Evolutionary conservation across 2,888 invertebrate species (phyloP), one percentile per base, ranked within the genome.

Genomic region (Brenthis hecate): DNA sequence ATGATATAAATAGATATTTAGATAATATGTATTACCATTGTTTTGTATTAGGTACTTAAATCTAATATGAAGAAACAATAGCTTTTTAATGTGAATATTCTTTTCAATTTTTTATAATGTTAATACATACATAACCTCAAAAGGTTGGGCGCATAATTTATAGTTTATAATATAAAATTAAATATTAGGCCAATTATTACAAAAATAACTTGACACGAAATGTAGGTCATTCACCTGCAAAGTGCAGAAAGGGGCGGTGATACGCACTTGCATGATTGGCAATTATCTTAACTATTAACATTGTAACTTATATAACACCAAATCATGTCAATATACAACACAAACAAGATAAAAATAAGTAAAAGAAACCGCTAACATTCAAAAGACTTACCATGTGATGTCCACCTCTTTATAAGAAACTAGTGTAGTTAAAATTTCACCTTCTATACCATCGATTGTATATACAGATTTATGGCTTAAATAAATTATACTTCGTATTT

Each of bases 291-390:
- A 87, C 69, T 74, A 87, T 77, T 78, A 86, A 72, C 86, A 87
- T 89, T 76, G 73, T 85, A 72, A 75, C 81, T 87, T 89, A 89
- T 77, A 85, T 87, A 89, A 88, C 80, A 78, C 74, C 69, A 76
- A 77, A 77, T 75, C 76, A 78, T 81, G 81, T 78, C 83, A 85
- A 79, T 77, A 81, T 75, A 78, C 75, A 82, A 82, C 80, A 83
- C 77, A 86, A 86, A 85, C 81, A 82, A 73, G 73, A 71, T 76
- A 73, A 73, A 74, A 74, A 71, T 72, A 70, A 51, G 66, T 66
- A 55, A 70, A 64, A 65, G 61, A 66, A 71, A 76, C 79, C 82
- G 81, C 79, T 81, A 79, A 78, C 71, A 77, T 80, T 80, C 70
- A 81, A 82, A 77, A 64, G 60, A 70, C 78, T 76, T 77, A 80